Evolutionary conservation across 2,113 vertebrate species (phyloP), one percentile per base, ranked within the genome.

Genomic region (Pleuronectes platessa): DNA sequence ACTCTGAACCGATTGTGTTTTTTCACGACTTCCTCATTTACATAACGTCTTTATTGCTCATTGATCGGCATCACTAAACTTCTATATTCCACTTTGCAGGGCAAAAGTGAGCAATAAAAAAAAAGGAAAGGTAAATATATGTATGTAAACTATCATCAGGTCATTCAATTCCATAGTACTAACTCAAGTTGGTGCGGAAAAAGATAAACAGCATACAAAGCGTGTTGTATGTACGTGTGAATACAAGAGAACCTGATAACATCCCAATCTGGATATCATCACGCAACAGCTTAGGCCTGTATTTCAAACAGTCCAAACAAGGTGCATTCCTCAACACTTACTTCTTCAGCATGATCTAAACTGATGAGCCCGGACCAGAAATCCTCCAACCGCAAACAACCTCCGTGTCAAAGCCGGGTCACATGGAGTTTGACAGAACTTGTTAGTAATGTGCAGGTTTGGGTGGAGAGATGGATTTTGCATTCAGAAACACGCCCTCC

Each of bases 311-410:
- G 73, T 54, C 71, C 71, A 68, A 76, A 74, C 75, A 78, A 81
- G 70, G 67, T 10, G 27, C 79, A 92, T 90, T 91, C 87, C 89
- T 79, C 68, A 84, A 82, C 90, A 86, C 83, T 90, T 86, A 87
- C 65, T 73, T 81, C 37, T 81, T 62, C 53, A 56, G 59, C 49
- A 82, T 89, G 86, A 89, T 61, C 73, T 84, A 89, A 87, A 82
- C 20, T 54, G 31, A 7, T 31, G 31, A 31, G 31, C 6, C 31
- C 31, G 31, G 31, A 72, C 64, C 45, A 59, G 18, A 78, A 61
- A 59, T 56, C 60, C 54, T 61, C 14, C 20, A 78, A 87, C 11
- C 31, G 12, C 60, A 84, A 81, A 62, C 66, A 78, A 77, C 68
- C 65, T 72, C 27, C 7, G 47, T 67, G 71, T 85, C 78, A 84